Conservation (phyloP, 2,888 invertebrate genomes). For the Stenoptilia bipunctidactyla region DNA sequence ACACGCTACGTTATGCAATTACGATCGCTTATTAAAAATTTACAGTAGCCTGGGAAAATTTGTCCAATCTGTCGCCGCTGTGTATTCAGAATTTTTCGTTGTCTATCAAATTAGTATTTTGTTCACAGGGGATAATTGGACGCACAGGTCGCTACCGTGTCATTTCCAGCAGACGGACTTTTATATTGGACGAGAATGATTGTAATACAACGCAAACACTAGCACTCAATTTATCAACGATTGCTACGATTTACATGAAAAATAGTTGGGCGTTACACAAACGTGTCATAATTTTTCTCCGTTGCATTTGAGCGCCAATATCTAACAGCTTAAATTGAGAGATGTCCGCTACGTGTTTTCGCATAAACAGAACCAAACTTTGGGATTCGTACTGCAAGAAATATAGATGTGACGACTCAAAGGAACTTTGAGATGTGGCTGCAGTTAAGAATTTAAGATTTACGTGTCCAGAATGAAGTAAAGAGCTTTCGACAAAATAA, state of each 20-base stretch:
- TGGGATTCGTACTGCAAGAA: not conserved
- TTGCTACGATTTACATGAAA: not conserved
- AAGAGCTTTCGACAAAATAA: too few relatives aligned
- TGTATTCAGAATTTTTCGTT: constrained; percentile 4
- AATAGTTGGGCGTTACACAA: not conserved
- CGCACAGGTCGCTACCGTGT: not conserved
- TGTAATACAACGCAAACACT: too few relatives aligned
- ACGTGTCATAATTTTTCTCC: constrained; percentile 1
- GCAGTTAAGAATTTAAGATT: too few relatives aligned
- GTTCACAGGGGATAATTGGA: not conserved
- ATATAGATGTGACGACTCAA: too few relatives aligned
- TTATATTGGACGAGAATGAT: too few relatives aligned
- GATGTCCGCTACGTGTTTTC: not conserved
- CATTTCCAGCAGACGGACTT: not conserved
- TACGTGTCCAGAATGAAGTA: too few relatives aligned
- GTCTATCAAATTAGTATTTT: not conserved
- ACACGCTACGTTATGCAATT: constrained; percentile 56
- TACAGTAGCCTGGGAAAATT: constrained; percentile 24
- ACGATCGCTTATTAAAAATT: constrained; percentile 64
- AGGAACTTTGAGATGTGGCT: too few relatives aligned
- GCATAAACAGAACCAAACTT: not conserved
- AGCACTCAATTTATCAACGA: too few relatives aligned
- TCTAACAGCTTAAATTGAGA: not conserved
- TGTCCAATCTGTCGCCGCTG: constrained; percentile 11
- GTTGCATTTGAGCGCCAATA: not conserved